Evolutionary conservation across 2,797 vertebrate genomes (phyloP), one percentile per base, ranked within the genome.

Genomic region (Eurystomus glaucurus): DNA sequence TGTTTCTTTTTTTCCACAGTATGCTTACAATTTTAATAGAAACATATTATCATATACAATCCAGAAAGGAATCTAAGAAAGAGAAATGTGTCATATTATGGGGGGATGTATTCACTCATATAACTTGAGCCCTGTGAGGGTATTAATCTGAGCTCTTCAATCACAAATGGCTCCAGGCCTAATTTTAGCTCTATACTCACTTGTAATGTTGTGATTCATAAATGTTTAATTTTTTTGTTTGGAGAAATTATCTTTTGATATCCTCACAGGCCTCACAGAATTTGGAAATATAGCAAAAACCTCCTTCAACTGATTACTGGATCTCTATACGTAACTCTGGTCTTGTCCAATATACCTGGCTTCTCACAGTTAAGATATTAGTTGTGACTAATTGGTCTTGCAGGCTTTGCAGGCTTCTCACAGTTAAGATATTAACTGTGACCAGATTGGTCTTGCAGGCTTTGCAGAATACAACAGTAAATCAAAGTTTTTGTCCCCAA

Each of bases 91-190:
- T 29, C 4, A 2, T 77, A 77, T 41, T 65, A 41, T 17, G 14
- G 14, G 35, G 14, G 51, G 43, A 43, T 46, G 16, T 46, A 52
- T 83, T 83, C 39, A 25, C 23, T 80, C 18, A 25, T 52, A 21
- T 12, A 66, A 66, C 29, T 50, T 76, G n/a, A 87, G 39, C 16
- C 19, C 21, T 72, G 10, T 74, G 29, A 93, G 11, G 25, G 16
- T n/a, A 78, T 77, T 85, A 83, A 82, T 86, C 35, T 85, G 54
- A 83, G 37, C 18, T 79, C 28, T 94, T 95, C 35, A 39, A 62
- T 76, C 39, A 70, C 21, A 80, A 80, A 74, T 80, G 5, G 6
- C 31, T 88, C 9, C 29, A 76, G 62, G 41, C 26, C 25, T 85
- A 64, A 71, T 94, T 91, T 94, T 77, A 74, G 29, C 46, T 92